phyloP scores from a whole-genome alignment of 2,113 vertebrate species.

The Upupa epops region DNA sequence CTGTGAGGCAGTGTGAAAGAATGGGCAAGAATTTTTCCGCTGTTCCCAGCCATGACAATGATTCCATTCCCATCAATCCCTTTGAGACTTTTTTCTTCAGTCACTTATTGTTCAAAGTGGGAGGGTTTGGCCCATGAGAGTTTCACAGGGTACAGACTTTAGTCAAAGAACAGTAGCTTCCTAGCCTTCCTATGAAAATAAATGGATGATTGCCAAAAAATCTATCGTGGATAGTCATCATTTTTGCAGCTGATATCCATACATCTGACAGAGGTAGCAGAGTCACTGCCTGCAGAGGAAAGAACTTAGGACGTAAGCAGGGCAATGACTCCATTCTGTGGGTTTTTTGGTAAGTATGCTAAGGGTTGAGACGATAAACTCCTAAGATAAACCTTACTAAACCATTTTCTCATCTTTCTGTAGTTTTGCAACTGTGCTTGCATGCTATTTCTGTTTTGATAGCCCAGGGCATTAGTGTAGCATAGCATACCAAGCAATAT shows the following conservation, averaged over 20 bases:
- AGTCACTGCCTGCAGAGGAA: not conserved
- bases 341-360: not conserved
- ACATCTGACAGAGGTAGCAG: not conserved
- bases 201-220: not conserved
- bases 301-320: conserved; percentile 4
- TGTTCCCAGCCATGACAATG: not conserved
- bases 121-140: not conserved
- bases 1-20: not conserved
- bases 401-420: not conserved
- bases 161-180: not conserved
- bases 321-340: not conserved
- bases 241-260: not conserved
- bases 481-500: not conserved
- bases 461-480: not conserved
- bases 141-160: not conserved
- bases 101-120: not conserved
- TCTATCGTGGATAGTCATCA: not conserved
- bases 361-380: not conserved
- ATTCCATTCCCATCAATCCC: conserved; percentile 19
- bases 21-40: not conserved
- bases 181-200: not conserved
- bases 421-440: not conserved
- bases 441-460: not conserved
- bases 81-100: not conserved
- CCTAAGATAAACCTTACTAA: not conserved